phyloP scores from a whole-genome alignment of 1,140 invertebrate species.

The Asobara japonica region DNA sequence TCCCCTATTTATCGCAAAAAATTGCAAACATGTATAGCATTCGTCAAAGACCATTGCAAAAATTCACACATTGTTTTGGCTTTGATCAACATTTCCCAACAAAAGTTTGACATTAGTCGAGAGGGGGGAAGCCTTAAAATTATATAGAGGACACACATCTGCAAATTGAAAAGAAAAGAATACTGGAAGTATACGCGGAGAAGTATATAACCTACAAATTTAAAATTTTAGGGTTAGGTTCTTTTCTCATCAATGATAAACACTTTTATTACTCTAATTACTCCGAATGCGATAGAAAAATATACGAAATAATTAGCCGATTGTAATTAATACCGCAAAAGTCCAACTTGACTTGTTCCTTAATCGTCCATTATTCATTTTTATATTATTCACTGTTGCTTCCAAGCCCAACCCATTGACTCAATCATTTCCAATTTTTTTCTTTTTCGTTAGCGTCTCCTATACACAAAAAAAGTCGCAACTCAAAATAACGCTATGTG shows the following conservation, averaged over 20 bases:
- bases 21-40: not conserved
- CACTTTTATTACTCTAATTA: slow-evolving; percentile 21
- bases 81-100: not conserved
- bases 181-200: slow-evolving; percentile 56
- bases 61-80: not conserved
- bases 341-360: slow-evolving; percentile 24
- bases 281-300: slow-evolving; percentile 48
- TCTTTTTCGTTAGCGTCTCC: slow-evolving; percentile 35
- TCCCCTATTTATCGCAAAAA: not conserved
- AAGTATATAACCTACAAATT: slow-evolving; percentile 40
- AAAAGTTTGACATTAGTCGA: not conserved
- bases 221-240: too few relatives aligned
- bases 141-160: slow-evolving; percentile 15
- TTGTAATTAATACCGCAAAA: slow-evolving; percentile 44
- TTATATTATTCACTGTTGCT: slow-evolving; percentile 11
- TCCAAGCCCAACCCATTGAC: not conserved
- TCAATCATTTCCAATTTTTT: slow-evolving; percentile 25
- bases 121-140: slow-evolving; percentile 28
- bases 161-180: slow-evolving; percentile 41
- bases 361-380: not conserved
- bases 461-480: slow-evolving; percentile 39
- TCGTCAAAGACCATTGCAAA: not conserved
- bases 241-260: too few relatives aligned
- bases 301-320: slow-evolving; percentile 44
- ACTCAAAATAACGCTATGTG: slow-evolving; percentile 24